Base-by-base conservation (phyloP, 2,113 vertebrate species). In the Xenotilapia flavipinnis region DNA sequence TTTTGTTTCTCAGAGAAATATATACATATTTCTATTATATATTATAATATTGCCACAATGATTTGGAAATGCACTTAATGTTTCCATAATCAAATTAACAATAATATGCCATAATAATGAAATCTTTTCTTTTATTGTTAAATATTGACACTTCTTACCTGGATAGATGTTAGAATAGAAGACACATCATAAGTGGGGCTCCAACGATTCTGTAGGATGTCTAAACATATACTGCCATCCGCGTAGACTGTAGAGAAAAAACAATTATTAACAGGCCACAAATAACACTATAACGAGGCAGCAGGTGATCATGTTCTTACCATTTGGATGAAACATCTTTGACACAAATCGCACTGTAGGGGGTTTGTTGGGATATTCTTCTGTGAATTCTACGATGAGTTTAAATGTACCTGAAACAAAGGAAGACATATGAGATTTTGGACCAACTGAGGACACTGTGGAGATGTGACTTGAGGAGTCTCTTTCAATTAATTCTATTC, bases 301-400 rank as follows among this genome's bases (percentile, higher is more conserved):
- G 19, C 49, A n/a, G 11, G 80, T 8, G 21, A 73, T 12, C 28
- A 23, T 9, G 53, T 87, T 95, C 97, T 90, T 96, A 98, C 98
- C 98, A 95, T 99, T 99, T 87, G 98, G 98, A 96, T 99, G 98
- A 96, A 99, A 99, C 98, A 99, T 99, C 97, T 99, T 99, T 88
- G 98, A 99, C 89, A 99, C 97, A 97, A 99, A 99, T 96, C 98
- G 97, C 96, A 99, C 98, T 89, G 98, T 99, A 31, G 98, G 98
- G 82, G 98, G 98, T 94, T 99, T 99, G 96, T 99, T 99, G 0
- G 98, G 98, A 93, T 99, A 99, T 97, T 99, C 98, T 96, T 99
- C 98, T 94, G 98, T 99, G 93, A 99, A 99, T 96, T 99, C 98
- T 95, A 99, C 98, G 88, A 98, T 99, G 79, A 99, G 98, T 94